Percentiles rank a stretch among this genome's conserved stretches.
These are phyloP conservation scores for Scylla paramamosain DNA, from an alignment of 1,140 invertebrate genomes.

Conservation along the genomic window DNA sequence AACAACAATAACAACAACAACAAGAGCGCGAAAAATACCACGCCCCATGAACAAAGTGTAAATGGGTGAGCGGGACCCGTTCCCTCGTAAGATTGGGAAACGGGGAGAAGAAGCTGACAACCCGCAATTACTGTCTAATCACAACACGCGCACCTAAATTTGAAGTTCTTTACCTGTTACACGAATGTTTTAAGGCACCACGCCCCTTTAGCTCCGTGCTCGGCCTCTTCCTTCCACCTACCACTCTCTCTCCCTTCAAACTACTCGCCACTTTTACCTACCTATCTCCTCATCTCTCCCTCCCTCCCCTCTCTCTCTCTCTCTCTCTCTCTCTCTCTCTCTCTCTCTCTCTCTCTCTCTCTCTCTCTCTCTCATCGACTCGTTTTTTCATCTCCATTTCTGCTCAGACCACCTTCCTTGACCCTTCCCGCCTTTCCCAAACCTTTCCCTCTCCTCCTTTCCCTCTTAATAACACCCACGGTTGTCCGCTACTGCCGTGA, in stretches of 20 bases:
- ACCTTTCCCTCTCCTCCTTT: neutral
- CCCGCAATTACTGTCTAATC: conserved; percentile 1
- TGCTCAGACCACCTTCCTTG: neutral
- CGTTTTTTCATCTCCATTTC: neutral
- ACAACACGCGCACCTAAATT: neutral
- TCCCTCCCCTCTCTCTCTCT: neutral
- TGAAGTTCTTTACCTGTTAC: neutral
- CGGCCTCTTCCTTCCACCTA: neutral
- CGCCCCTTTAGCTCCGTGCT: neutral
- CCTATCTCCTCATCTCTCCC: neutral
- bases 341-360: conserved; percentile 17
- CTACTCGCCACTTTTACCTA: too few species aligned
- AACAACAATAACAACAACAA: too few species aligned
- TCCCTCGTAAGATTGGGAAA: neutral
- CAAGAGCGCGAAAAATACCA: too few species aligned
- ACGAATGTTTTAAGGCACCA: neutral
- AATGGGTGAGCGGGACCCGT: too few species aligned
- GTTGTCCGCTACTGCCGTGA: neutral
- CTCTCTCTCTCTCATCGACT: neutral
- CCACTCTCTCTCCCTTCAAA: neutral
- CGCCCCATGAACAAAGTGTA: too few species aligned
- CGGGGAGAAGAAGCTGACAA: neutral
- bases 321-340: neutral
- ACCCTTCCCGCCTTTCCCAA: neutral
- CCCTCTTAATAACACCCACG: neutral